A percentile compares a stretch with the other conserved stretches of the same genome.
phyloP scores from a whole-genome alignment of 1,140 invertebrate genomes.

The Ruditapes philippinarum region DNA sequence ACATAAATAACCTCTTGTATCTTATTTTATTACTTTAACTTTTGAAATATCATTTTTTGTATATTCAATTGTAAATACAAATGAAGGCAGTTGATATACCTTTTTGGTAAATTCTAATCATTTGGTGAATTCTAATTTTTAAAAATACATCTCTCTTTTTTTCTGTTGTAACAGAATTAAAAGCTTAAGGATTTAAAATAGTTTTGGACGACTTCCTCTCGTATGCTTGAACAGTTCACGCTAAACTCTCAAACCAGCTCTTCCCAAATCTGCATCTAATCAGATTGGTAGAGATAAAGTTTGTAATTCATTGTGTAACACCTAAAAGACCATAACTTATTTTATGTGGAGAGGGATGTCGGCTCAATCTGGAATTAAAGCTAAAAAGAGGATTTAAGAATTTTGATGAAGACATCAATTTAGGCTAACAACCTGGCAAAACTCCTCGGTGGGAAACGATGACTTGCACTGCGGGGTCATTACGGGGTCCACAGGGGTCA shows the following conservation, averaged over 20 bases:
- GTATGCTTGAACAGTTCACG: too few relatives aligned
- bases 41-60: too few relatives aligned
- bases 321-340: not conserved
- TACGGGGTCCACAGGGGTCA: slow-evolving; percentile 23
- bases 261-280: not conserved
- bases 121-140: too few relatives aligned
- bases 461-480: slow-evolving; percentile 1
- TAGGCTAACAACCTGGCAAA: slow-evolving; percentile 1
- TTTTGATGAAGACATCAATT: slow-evolving; percentile 6
- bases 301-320: not conserved
- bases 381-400: not conserved
- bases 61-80: too few relatives aligned
- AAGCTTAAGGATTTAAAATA: too few relatives aligned
- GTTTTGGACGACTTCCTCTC: too few relatives aligned
- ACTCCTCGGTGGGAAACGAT: not conserved
- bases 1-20: too few relatives aligned
- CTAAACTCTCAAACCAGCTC: not conserved
- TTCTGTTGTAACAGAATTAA: too few relatives aligned
- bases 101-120: too few relatives aligned
- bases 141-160: too few relatives aligned
- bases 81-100: too few relatives aligned
- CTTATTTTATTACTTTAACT: too few relatives aligned
- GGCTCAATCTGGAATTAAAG: slow-evolving; percentile 1
- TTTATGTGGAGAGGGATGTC: not conserved
- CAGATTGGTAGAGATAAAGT: not conserved